Conservation (phyloP, 2,113 vertebrate species). For the Diphyllodes magnificus region DNA sequence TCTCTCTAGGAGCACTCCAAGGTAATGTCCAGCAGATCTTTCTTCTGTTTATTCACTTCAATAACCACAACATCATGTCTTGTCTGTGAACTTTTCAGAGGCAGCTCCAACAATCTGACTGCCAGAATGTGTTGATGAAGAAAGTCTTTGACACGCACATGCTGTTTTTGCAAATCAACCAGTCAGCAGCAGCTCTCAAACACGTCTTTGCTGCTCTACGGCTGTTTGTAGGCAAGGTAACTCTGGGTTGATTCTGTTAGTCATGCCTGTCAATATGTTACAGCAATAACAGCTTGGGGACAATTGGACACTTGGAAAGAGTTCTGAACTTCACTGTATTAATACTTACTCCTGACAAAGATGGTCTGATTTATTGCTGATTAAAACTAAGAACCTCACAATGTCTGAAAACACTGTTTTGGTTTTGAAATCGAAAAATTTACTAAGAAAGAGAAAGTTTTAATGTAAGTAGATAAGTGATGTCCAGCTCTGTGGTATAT, state of each 20-base stretch:
- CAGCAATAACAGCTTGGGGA: neutral
- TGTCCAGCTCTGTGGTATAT: neutral
- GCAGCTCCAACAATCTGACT: conserved; percentile 87
- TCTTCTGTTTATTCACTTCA: neutral
- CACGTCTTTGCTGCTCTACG: conserved; percentile 90
- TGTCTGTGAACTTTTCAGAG: conserved; percentile 74
- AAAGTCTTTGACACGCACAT: conserved; percentile 96
- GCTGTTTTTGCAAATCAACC: conserved; percentile 96
- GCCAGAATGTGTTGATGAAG: conserved; percentile 92
- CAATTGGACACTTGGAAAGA: neutral
- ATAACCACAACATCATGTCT: neutral
- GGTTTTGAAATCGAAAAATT: neutral
- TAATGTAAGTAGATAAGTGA: neutral
- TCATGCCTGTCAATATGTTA: neutral
- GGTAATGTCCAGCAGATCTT: neutral
- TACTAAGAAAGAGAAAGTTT: neutral
- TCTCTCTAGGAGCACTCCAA: rapidly evolving
- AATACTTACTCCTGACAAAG: neutral
- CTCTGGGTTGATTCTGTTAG: neutral
- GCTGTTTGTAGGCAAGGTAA: conserved; percentile 93
- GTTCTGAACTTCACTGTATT: neutral
- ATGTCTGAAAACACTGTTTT: neutral
- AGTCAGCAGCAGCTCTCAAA: conserved; percentile 87
- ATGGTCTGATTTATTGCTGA: neutral
- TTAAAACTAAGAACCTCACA: neutral